Conservation (phyloP, 2,888 invertebrate species). For the Zygothrica quintamaculata region DNA sequence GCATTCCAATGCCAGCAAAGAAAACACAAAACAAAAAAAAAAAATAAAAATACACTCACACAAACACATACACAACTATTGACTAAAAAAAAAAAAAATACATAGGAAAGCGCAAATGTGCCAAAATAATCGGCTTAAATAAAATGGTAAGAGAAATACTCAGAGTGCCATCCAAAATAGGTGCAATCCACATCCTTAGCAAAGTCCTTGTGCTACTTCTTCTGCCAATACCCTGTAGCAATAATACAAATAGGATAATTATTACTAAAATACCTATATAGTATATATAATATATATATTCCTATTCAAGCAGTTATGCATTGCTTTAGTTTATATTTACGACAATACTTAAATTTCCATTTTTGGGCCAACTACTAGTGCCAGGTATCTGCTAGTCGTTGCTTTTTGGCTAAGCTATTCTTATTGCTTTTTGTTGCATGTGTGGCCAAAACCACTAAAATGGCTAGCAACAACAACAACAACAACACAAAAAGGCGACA, state of each 20-base stretch:
- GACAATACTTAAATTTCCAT: no score
- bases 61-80: slow-evolving; percentile 16
- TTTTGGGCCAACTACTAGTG: no score
- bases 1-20: slow-evolving; percentile 61
- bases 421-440: slow-evolving; percentile 37
- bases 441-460: slow-evolving; percentile 67
- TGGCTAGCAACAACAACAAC: slow-evolving; percentile 54
- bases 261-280: neutral
- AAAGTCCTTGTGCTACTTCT: slow-evolving; percentile 68
- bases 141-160: slow-evolving; percentile 72
- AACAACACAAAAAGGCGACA: slow-evolving; percentile 43
- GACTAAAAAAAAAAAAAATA: slow-evolving; percentile 31
- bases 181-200: slow-evolving; percentile 56
- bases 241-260: slow-evolving; percentile 1
- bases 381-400: slow-evolving; percentile 18
- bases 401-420: neutral
- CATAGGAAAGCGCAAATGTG: slow-evolving; percentile 63
- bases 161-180: slow-evolving; percentile 53
- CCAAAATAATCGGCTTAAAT: slow-evolving; percentile 79
- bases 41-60: slow-evolving; percentile 32
- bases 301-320: no score
- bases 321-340: no score
- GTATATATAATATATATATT: no score
- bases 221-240: slow-evolving; percentile 15
- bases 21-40: no score